A percentile compares a stretch with the other conserved stretches of the same genome.
Conservation (phyloP, 2,888 invertebrate species). For the Dynastes hyllus region DNA sequence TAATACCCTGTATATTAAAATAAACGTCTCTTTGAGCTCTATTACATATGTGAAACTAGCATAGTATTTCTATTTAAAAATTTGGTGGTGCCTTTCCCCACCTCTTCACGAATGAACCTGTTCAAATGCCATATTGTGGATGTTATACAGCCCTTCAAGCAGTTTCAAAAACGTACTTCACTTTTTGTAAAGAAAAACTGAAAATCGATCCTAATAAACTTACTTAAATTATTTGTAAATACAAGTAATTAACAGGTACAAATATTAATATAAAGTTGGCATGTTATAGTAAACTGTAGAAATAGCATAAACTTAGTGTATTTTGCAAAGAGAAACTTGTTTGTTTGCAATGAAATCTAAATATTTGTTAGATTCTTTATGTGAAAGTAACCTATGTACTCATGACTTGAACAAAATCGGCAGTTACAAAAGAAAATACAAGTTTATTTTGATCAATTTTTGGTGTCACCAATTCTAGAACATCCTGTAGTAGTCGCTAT, state of each 20-base stretch:
- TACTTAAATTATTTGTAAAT: constrained; percentile 5
- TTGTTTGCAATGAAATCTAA: neutral
- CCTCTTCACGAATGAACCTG: too few relatives aligned
- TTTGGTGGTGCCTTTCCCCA: too few relatives aligned
- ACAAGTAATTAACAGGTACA: constrained; percentile 10
- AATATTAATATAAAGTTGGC: constrained; percentile 6
- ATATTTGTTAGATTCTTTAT: neutral
- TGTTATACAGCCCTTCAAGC: too few relatives aligned
- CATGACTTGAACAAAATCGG: neutral
- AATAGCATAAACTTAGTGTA: neutral
- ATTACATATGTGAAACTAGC: too few relatives aligned
- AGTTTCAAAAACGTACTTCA: too few relatives aligned
- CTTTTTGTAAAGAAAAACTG: neutral
- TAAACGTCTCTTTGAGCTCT: too few relatives aligned
- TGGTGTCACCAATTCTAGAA: constrained; percentile 5
- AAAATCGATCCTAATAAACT: constrained; percentile 38
- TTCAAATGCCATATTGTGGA: too few relatives aligned
- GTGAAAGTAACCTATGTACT: neutral
- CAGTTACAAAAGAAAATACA: neutral
- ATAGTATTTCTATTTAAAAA: too few relatives aligned
- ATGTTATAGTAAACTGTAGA: neutral
- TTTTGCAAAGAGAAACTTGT: constrained; percentile 11
- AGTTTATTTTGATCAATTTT: constrained; percentile 38
- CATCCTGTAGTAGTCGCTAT: neutral
- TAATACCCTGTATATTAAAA: too few relatives aligned